Evolutionary conservation across 2,113 vertebrate species (phyloP), one percentile per base, ranked within the genome.

Genomic region (Cettia cetti): DNA sequence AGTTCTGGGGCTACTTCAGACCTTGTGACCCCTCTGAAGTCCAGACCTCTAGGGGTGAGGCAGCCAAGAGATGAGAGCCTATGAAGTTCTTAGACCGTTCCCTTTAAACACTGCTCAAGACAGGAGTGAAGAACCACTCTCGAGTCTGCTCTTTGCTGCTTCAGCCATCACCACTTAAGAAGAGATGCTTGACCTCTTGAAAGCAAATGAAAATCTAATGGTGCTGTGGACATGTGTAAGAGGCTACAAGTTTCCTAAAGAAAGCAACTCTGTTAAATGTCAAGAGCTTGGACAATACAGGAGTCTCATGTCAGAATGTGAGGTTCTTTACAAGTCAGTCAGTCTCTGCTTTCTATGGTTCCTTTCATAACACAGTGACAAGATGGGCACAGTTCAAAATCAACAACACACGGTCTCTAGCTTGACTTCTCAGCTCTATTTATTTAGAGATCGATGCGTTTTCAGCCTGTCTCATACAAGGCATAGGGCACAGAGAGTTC

Each of bases 371-470:
- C 44, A 52, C 28, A 69, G 64, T 57, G 52, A 92, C 64, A 93
- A 94, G 87, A 91, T 49, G 82, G 71, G 68, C 93, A 88, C 3
- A 90, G 82, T 44, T 90, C 15, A 20, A 89, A 91, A 87, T 86
- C 84, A 88, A 53, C 81, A 82, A 27, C 1, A 18, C 87, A 92
- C 44, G 26, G 82, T 80, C 90, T 87, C 64, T 35, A 92, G 68
- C 68, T 69, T n/a, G 63, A 77, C 82, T 93, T 78, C 85, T 93
- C 79, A 92, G 88, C 42, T 96, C 68, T 72, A 18, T 81, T 92
- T 86, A 57, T 59, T 69, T 47, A 75, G 92, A 92, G 35, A 59
- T 63, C 0, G 2, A 87, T 83, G 83, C 65, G 54, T 90, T 86
- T 92, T 78, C 79, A 86, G 85, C 88, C 92, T 68, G 89, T 86